phyloP scores from a whole-genome alignment of 2,113 vertebrate genomes.

The Sitta europaea region DNA sequence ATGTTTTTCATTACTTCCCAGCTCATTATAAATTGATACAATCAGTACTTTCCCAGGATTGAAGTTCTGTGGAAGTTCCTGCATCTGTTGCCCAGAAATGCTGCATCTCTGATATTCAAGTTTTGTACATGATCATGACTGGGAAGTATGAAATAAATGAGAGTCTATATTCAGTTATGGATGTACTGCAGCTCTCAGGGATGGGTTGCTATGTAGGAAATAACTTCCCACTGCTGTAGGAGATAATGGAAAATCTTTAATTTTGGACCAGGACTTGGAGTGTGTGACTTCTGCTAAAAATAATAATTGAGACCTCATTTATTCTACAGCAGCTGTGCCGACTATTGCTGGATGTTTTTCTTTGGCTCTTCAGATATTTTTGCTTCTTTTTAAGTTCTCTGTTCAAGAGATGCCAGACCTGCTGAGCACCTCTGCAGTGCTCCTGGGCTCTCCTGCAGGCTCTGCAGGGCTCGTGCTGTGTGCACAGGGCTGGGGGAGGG shows the following conservation, averaged over 20 bases:
- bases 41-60: neutral
- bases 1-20: neutral
- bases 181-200: neutral
- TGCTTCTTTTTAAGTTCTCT: neutral
- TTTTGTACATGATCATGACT: neutral
- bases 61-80: neutral
- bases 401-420: neutral
- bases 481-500: neutral
- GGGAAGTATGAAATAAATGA: neutral
- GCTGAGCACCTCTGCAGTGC: neutral
- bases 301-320: neutral
- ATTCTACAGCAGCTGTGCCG: neutral
- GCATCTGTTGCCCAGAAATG: neutral
- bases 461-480: neutral
- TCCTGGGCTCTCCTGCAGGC: neutral
- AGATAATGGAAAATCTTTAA: neutral
- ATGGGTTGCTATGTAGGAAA: neutral
- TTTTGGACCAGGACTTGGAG: neutral
- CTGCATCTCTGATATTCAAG: neutral
- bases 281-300: neutral
- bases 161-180: neutral
- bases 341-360: neutral
- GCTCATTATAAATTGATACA: neutral
- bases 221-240: neutral
- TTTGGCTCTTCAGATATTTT: neutral